Evolutionary conservation across 2,113 vertebrate species (phyloP), one percentile per base, ranked within the genome.

Genomic region (Mormyrus iriodes): DNA sequence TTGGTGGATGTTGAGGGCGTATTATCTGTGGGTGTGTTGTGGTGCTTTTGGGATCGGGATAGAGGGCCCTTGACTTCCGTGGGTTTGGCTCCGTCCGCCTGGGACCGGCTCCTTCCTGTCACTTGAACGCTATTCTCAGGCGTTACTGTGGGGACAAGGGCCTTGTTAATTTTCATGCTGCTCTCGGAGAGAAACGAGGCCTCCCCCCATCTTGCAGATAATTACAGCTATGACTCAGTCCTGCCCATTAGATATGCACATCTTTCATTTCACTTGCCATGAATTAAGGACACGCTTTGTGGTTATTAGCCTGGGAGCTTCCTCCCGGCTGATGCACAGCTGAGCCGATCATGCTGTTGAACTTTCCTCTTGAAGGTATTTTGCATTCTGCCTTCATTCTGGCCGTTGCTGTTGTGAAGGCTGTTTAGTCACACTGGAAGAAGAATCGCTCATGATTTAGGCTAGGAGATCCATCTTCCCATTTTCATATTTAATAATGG

Each of bases 221-320:
- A 89, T 89, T 84, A 48, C 31, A 24, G 51, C 73, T 12, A 24
- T 89, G 88, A 89, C 35, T 89, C 79, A 89, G 52, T 8, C 76
- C 21, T 42, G 79, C 79, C 55, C 88, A 39, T 83, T 46, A 82
- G 76, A 46, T 79, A 53, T 61, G 76, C 79, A 24, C 35, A 39
- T 31, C 76, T 61, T 46, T 61, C 73, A 88, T 88, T 88, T 27
- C 24, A 15, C 27, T 88, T 88, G 35, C 46, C 10, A 5, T 52
- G 48, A 79, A 88, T 83, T 85, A 61, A 85, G 88, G 79, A 61
- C 15, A 51, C 46, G 79, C 76, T 58, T 85, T 17, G 21, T 58
- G 39, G 61, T 89, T 46, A 21, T 89, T 61, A 19, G 52, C 85
- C 52, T 58, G 52, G 15, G 8, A 6, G 85, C 24, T 86, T 73